Conservation (phyloP, 1,140 invertebrate species). For the Ectropis grisescens region DNA sequence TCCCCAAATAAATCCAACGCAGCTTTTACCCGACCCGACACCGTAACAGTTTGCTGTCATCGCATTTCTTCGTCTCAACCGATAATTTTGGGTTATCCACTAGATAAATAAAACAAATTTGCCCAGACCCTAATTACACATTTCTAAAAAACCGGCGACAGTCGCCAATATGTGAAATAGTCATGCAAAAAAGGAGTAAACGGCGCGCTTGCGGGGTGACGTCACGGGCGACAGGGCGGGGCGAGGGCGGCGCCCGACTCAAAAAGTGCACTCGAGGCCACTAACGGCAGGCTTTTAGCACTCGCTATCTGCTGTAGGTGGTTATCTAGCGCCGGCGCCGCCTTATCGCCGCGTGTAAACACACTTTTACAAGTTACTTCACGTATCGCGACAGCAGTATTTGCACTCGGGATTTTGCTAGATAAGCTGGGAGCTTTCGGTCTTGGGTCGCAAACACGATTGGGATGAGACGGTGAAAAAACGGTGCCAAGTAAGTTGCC, state of each 20-base stretch:
- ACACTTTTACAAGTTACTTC: slow-evolving; percentile 52
- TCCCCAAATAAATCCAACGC: background rate
- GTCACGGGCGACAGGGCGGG: slow-evolving; percentile 62
- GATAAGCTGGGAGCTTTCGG: slow-evolving; percentile 27
- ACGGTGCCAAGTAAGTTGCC: background rate
- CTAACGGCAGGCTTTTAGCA: slow-evolving; percentile 60
- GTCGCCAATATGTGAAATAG: slow-evolving; percentile 60
- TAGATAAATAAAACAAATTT: slow-evolving; percentile 51
- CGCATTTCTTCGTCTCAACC: slow-evolving; percentile 22
- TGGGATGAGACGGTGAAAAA: slow-evolving; percentile 7
- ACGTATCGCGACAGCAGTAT: slow-evolving; percentile 39
- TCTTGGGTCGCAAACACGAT: slow-evolving; percentile 8
- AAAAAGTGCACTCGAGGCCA: slow-evolving; percentile 36
- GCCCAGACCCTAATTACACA: slow-evolving; percentile 53
- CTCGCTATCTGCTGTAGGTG: slow-evolving; percentile 42
- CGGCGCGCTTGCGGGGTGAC: slow-evolving; percentile 43
- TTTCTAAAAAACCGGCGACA: slow-evolving; percentile 59
- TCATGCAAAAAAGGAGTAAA: slow-evolving; percentile 52
- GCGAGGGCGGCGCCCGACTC: slow-evolving; percentile 50
- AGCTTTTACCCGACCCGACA: no score
- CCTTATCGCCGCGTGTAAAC: slow-evolving; percentile 56
- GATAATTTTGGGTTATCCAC: slow-evolving; percentile 26
- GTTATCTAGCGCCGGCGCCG: slow-evolving; percentile 53
- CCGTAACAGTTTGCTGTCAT: slow-evolving; percentile 13
- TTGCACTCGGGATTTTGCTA: slow-evolving; percentile 51